Conservation (phyloP, 2,113 vertebrate genomes). For the Pipa parva region DNA sequence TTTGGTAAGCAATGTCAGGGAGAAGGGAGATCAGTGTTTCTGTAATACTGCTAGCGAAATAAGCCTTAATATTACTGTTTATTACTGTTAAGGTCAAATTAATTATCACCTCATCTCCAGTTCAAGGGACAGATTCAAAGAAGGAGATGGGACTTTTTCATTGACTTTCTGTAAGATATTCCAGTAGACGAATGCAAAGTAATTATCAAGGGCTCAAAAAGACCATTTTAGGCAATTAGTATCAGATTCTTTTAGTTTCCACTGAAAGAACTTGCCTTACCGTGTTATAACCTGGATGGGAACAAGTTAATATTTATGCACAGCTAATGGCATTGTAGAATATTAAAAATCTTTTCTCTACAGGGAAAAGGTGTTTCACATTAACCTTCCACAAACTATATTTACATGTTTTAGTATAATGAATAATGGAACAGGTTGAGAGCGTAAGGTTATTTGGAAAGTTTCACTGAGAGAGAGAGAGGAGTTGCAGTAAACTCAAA, state of each 20-base stretch:
- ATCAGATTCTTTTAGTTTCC: not conserved
- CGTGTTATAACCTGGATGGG: not conserved
- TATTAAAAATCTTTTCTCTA: slow-evolving; percentile 40
- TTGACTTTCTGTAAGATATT: slow-evolving; percentile 7
- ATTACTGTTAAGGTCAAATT: slow-evolving; percentile 18
- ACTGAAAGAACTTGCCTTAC: too few species aligned
- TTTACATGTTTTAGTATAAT: slow-evolving; percentile 49
- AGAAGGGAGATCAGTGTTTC: not conserved
- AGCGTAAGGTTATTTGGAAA: slow-evolving; percentile 49
- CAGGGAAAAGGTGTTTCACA: slow-evolving; percentile 42
- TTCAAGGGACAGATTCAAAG: slow-evolving; percentile 12
- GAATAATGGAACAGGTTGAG: slow-evolving; percentile 52
- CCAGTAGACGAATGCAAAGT: slow-evolving; percentile 11
- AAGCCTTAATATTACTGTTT: slow-evolving; percentile 11
- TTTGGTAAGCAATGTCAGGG: not conserved
- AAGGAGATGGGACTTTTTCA: slow-evolving; percentile 8
- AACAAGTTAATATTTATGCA: slow-evolving; percentile 48
- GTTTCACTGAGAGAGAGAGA: slow-evolving; percentile 40
- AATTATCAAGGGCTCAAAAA: slow-evolving; percentile 13
- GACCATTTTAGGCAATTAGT: not conserved
- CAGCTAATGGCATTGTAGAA: slow-evolving; percentile 43
- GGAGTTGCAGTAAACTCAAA: slow-evolving; percentile 39
- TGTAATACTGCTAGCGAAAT: not conserved
- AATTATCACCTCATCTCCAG: slow-evolving; percentile 12
- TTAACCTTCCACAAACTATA: slow-evolving; percentile 52